Percentiles rank a stretch among this genome's conserved stretches.
These are phyloP conservation scores for Heliconius erato DNA, from an alignment of 2,888 invertebrate species.

Conservation along the genomic window DNA sequence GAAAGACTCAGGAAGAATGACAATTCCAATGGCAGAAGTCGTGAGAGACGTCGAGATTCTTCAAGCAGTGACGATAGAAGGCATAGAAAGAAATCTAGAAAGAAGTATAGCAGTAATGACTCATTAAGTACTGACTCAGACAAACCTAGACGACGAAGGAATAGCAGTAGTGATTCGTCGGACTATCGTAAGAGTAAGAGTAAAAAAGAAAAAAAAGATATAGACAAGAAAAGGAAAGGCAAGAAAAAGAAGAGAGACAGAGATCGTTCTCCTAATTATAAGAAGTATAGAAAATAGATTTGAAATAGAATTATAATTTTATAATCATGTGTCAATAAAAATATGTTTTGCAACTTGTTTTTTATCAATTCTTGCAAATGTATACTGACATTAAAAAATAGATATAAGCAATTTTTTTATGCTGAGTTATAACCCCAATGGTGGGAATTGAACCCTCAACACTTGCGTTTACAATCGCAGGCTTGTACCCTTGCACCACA, in stretches of 20 bases:
- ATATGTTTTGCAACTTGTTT: constrained; percentile 1
- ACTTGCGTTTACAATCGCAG: no score
- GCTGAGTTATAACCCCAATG: no score
- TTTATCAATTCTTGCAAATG: neutral
- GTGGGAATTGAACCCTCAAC: no score
- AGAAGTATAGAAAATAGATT: constrained; percentile 79
- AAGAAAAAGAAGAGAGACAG: constrained; percentile 84
- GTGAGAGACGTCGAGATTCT: constrained; percentile 56
- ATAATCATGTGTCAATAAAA: constrained; percentile 40
- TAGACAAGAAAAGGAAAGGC: constrained; percentile 86
- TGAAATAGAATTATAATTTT: constrained; percentile 30
- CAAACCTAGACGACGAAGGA: constrained; percentile 56
- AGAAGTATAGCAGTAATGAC: constrained; percentile 65
- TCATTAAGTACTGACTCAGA: constrained; percentile 67
- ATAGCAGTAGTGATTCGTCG: constrained; percentile 63
- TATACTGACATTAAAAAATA: neutral
- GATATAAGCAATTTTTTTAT: neutral
- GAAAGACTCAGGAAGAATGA: constrained; percentile 54
- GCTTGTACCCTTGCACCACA: no score
- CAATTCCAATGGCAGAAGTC: constrained; percentile 61
- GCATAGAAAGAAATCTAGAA: constrained; percentile 48
- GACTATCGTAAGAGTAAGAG: constrained; percentile 59
- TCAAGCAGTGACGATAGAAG: constrained; percentile 57
- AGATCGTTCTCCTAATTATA: constrained; percentile 82
- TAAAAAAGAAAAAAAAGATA: constrained; percentile 80